These are phyloP conservation scores for Ramazzottius varieornatus DNA, from an alignment of 2,888 invertebrate species.

Conservation along the genomic window DNA sequence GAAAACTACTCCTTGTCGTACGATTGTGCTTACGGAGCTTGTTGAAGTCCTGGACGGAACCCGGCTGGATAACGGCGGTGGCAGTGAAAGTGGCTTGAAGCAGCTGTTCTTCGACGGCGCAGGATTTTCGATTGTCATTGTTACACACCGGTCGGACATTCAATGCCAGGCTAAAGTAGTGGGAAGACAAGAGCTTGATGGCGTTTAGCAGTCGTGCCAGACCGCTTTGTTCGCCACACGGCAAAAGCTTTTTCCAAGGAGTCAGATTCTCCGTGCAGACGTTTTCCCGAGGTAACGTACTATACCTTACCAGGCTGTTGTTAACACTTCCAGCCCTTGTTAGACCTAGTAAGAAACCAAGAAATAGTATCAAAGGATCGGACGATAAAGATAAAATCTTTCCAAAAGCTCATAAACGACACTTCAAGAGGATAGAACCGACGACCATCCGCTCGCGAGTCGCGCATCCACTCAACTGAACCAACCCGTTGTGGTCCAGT, in stretches of 20 bases:
- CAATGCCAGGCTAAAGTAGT: conserved; percentile 66
- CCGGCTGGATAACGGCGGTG: background rate
- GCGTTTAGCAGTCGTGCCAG: conserved; percentile 64
- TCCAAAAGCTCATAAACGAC: too few relatives aligned
- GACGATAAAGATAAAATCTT: too few relatives aligned
- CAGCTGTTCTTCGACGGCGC: background rate
- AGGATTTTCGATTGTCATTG: too few relatives aligned
- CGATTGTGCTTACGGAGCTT: background rate
- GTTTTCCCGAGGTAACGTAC: conserved; percentile 74
- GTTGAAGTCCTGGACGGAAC: background rate
- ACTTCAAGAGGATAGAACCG: too few relatives aligned
- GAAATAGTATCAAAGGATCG: too few relatives aligned
- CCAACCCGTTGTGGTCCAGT: too few relatives aligned
- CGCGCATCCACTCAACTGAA: too few relatives aligned
- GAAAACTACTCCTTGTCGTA: background rate
- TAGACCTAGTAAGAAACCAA: background rate
- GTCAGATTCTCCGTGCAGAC: conserved; percentile 96
- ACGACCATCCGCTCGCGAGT: too few relatives aligned
- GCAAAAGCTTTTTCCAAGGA: conserved; percentile 86
- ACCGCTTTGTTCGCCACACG: conserved; percentile 54
- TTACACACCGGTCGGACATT: conserved; percentile 52
- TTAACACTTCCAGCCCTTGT: conserved; percentile 4
- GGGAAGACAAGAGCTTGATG: conserved; percentile 63
- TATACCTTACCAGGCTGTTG: conserved; percentile 31
- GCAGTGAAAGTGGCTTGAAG: background rate